Evolutionary conservation across 2,113 vertebrate genomes (phyloP).

Genomic region (Puma concolor): DNA sequence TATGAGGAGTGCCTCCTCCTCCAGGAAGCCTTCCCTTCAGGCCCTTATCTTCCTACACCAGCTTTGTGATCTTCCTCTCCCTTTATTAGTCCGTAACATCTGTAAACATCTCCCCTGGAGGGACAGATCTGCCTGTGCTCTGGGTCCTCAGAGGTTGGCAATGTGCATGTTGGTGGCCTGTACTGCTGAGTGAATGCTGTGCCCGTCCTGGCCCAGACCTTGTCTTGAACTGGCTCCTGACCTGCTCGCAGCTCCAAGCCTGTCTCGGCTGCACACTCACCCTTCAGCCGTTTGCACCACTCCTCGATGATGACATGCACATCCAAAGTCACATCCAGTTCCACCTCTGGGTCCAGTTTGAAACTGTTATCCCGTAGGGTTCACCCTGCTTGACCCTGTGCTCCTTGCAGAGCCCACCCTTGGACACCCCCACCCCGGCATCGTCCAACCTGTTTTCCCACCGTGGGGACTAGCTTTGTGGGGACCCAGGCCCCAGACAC

Average conservation of each 20-base stretch:
- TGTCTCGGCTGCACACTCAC: background rate
- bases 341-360: background rate
- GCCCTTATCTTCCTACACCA: fast-evolving
- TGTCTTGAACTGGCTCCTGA: background rate
- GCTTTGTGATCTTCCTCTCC: background rate
- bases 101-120: background rate
- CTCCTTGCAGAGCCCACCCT: background rate
- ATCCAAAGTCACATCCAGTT: background rate
- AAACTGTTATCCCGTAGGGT: background rate
- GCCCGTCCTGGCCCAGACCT: background rate
- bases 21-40: background rate
- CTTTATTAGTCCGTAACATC: background rate
- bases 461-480: background rate
- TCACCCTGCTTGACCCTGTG: background rate
- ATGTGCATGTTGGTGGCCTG: fast-evolving
- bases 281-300: background rate
- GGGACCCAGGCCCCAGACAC: background rate
- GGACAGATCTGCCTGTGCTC: background rate
- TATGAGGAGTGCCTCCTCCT: background rate
- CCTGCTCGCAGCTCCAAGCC: background rate
- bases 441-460: background rate
- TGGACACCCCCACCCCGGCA: background rate
- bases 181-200: background rate
- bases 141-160: background rate
- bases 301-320: background rate